Percentiles rank a stretch among this genome's conserved stretches.
Evolutionary conservation across 2,888 invertebrate genomes (phyloP).

Genomic region (Brachypalpus laphriformis): DNA sequence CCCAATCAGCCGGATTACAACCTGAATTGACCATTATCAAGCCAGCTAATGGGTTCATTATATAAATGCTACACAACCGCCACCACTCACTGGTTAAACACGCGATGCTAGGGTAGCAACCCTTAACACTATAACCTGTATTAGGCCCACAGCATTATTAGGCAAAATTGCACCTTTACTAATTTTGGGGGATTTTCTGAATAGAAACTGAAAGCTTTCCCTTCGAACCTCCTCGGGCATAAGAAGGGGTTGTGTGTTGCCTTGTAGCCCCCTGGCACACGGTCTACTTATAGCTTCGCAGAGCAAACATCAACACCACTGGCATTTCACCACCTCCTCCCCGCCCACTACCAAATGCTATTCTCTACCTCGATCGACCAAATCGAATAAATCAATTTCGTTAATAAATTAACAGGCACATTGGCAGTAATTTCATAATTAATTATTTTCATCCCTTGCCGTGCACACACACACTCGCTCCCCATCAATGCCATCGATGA

Average conservation of each 20-base stretch:
- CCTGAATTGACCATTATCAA: constrained; percentile 66
- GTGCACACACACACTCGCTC: not conserved
- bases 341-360: too few relatives aligned
- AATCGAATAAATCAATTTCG: constrained; percentile 80
- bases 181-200: constrained; percentile 49
- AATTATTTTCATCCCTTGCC: constrained; percentile 77
- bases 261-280: not conserved
- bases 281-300: not conserved
- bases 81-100: constrained; percentile 29
- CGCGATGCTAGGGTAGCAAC: constrained; percentile 22
- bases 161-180: constrained; percentile 62
- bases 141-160: constrained; percentile 45
- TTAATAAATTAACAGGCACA: constrained; percentile 80
- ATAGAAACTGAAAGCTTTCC: constrained; percentile 37
- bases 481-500: not conserved
- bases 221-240: not conserved
- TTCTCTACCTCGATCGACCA: constrained; percentile 37
- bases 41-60: constrained; percentile 65
- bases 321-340: not conserved
- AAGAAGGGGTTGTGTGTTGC: constrained; percentile 7
- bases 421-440: constrained; percentile 78
- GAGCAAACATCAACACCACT: constrained; percentile 25
- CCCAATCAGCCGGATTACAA: constrained; percentile 64
- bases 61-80: constrained; percentile 46
- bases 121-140: constrained; percentile 7